Conservation (phyloP, 2,888 invertebrate species). For the Parnassius glacialis region DNA sequence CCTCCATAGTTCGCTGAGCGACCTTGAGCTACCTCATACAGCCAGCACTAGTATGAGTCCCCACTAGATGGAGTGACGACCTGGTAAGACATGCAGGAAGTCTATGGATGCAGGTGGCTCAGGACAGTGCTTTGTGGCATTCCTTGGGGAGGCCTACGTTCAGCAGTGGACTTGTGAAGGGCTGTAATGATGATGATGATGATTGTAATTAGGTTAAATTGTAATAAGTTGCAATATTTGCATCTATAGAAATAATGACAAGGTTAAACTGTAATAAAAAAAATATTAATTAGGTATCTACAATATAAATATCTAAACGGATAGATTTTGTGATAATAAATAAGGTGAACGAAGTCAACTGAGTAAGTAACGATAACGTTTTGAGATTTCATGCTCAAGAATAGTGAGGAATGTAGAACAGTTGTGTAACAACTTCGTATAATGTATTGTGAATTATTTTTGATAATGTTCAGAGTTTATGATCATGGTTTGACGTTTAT, state of each 20-base stretch:
- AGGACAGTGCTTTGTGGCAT: too few relatives aligned
- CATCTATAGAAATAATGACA: too few relatives aligned
- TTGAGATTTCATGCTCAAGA: constrained; percentile 25
- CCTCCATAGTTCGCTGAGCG: too few relatives aligned
- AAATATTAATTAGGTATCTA: neutral
- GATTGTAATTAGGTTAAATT: neutral
- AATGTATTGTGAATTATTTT: constrained; percentile 17
- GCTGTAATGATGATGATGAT: too few relatives aligned
- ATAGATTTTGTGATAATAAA: constrained; percentile 12
- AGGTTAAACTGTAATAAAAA: too few relatives aligned
- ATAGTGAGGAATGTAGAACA: constrained; percentile 9
- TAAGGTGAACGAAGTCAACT: constrained; percentile 2
- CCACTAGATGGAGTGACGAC: too few relatives aligned
- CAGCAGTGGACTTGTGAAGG: too few relatives aligned
- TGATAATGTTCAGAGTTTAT: constrained; percentile 3
- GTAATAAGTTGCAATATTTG: neutral
- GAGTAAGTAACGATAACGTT: constrained; percentile 1
- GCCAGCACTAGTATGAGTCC: too few relatives aligned
- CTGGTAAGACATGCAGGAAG: too few relatives aligned
- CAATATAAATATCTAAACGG: constrained; percentile 8
- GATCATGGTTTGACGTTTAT: constrained; percentile 10
- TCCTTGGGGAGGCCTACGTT: too few relatives aligned
- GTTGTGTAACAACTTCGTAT: constrained; percentile 10
- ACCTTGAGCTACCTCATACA: too few relatives aligned
- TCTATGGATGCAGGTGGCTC: too few relatives aligned